Evolutionary conservation across 2,797 vertebrate genomes (phyloP).

Genomic region (Leontocebus nigricollis): DNA sequence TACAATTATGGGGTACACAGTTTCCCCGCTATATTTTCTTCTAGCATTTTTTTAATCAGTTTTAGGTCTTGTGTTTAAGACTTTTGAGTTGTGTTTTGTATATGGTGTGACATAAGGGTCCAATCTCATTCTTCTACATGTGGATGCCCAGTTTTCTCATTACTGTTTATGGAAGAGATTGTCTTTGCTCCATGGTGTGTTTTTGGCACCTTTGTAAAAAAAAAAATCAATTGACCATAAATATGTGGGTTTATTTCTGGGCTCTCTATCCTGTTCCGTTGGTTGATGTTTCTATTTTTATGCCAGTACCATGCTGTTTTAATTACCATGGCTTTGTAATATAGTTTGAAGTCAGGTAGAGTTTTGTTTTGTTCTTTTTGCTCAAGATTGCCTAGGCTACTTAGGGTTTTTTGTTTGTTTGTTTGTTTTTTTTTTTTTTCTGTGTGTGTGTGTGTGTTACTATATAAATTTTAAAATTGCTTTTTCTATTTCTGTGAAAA

Average conservation of each 20-base stretch:
- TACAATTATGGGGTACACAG: neutral
- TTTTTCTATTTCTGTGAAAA: neutral
- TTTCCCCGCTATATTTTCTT: neutral
- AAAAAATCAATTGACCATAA: neutral
- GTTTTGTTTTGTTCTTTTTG: neutral
- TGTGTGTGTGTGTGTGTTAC: neutral
- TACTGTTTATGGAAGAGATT: neutral
- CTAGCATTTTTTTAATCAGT: neutral
- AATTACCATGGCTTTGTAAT: neutral
- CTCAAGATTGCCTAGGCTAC: neutral
- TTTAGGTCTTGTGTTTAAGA: neutral
- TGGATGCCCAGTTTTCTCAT: neutral
- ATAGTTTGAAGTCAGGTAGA: neutral
- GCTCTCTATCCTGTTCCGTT: neutral
- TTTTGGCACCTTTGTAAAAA: neutral
- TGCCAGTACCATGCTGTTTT: neutral
- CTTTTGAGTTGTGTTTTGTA: neutral
- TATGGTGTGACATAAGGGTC: neutral
- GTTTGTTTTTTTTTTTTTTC: too few relatives aligned
- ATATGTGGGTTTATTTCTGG: neutral
- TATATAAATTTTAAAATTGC: neutral
- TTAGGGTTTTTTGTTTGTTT: neutral
- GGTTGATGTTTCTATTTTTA: neutral
- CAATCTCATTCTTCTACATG: neutral
- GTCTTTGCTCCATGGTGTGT: neutral